Conservation (phyloP, 1,140 invertebrate genomes). For the Bombus cullumanus region DNA sequence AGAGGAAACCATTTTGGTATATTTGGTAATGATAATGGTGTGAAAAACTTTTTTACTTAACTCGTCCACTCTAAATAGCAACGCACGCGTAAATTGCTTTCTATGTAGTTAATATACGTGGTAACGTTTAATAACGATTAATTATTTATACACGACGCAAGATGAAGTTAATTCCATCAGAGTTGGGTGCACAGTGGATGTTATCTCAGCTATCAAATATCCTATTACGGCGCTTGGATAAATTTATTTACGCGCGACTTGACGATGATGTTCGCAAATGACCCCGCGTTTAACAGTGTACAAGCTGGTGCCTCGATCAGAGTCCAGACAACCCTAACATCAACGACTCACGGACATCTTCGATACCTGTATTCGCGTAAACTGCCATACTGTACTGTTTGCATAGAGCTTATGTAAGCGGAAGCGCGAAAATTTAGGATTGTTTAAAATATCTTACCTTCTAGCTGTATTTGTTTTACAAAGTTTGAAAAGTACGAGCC, state of each 20-base stretch:
- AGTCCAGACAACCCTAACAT: constrained; percentile 29
- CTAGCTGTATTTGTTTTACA: background rate
- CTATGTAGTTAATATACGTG: background rate
- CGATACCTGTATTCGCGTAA: constrained; percentile 31
- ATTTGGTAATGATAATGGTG: no score
- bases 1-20: no score
- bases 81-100: no score
- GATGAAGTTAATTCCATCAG: background rate
- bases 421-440: background rate
- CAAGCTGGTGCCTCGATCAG: constrained; percentile 4
- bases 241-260: constrained; percentile 13
- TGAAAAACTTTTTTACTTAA: background rate
- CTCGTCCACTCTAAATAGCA: background rate
- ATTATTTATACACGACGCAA: background rate
- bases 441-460: background rate
- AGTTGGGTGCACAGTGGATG: no score
- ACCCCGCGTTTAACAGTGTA: constrained; percentile 14
- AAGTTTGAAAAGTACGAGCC: background rate
- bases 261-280: constrained; percentile 16
- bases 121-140: background rate
- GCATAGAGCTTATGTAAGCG: constrained; percentile 15
- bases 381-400: constrained; percentile 21
- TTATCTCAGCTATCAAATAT: background rate
- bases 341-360: constrained; percentile 32
- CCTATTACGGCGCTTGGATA: background rate